A percentile compares a stretch with the other conserved stretches of the same genome.
Evolutionary conservation across 2,888 invertebrate genomes (phyloP).

Genomic region (Cryptocephalus moraei): DNA sequence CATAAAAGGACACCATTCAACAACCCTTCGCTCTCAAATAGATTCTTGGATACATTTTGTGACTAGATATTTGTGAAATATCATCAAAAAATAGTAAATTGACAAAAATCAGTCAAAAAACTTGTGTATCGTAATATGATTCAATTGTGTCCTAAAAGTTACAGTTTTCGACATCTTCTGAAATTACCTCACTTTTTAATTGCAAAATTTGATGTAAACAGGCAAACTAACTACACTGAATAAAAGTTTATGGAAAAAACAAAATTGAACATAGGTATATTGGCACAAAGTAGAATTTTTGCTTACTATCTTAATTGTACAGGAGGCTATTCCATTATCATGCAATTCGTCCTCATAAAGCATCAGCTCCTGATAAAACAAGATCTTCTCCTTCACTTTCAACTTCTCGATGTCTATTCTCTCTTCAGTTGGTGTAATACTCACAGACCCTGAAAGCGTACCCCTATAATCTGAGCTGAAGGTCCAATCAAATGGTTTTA

Average conservation of each 20-base stretch:
- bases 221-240: no score
- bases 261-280: no score
- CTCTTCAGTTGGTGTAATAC: slow-evolving; percentile 55
- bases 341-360: slow-evolving; percentile 97
- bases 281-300: no score
- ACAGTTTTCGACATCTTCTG: not conserved
- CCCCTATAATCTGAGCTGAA: slow-evolving; percentile 90
- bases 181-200: not conserved
- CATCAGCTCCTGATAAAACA: slow-evolving; percentile 88
- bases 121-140: no score
- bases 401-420: slow-evolving; percentile 79
- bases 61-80: no score
- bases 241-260: no score
- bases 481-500: slow-evolving; percentile 95
- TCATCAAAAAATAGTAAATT: no score
- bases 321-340: slow-evolving; percentile 90
- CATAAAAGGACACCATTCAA: no score
- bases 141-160: no score
- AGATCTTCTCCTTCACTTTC: slow-evolving; percentile 80
- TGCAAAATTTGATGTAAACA: not conserved
- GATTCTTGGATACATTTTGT: no score
- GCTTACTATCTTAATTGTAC: slow-evolving; percentile 88
- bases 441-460: slow-evolving; percentile 51
- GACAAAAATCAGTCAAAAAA: no score
- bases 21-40: no score